Evolutionary conservation across 2,888 invertebrate species (phyloP).

Genomic region (Nephrotoma guestfalica): DNA sequence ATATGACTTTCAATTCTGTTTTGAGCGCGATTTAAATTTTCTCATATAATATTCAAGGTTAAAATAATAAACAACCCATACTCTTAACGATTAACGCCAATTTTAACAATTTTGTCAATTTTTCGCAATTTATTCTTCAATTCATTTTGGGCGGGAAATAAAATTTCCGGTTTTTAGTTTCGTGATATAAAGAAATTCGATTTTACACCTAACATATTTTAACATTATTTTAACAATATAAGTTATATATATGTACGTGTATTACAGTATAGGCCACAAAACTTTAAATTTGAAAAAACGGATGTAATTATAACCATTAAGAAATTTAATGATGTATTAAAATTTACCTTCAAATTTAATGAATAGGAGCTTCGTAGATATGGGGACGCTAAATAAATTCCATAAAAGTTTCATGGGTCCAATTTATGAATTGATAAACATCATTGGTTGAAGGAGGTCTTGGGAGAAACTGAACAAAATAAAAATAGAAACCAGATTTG

Average conservation of each 20-base stretch:
- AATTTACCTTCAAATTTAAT: neutral
- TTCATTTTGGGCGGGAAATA: neutral
- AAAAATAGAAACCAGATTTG: too few species aligned
- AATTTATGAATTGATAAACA: neutral
- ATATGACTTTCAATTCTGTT: neutral
- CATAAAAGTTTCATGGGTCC: neutral
- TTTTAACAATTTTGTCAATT: neutral
- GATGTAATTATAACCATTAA: neutral
- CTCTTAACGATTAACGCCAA: neutral
- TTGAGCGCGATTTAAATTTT: neutral
- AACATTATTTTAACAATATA: neutral
- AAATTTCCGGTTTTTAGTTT: neutral
- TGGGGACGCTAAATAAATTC: neutral
- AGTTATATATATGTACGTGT: neutral
- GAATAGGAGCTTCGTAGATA: neutral
- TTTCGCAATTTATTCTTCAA: neutral
- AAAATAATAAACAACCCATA: neutral
- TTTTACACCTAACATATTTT: neutral
- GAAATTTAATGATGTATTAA: neutral
- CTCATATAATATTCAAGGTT: neutral
- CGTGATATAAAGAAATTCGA: neutral
- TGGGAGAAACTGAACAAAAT: neutral
- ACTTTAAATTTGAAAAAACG: neutral
- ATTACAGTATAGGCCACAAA: neutral
- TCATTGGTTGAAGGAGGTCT: neutral